A percentile compares a stretch with the other conserved stretches of the same genome.
Evolutionary conservation across 1,140 invertebrate species (phyloP).

Genomic region (Centruroides sculpturatus): DNA sequence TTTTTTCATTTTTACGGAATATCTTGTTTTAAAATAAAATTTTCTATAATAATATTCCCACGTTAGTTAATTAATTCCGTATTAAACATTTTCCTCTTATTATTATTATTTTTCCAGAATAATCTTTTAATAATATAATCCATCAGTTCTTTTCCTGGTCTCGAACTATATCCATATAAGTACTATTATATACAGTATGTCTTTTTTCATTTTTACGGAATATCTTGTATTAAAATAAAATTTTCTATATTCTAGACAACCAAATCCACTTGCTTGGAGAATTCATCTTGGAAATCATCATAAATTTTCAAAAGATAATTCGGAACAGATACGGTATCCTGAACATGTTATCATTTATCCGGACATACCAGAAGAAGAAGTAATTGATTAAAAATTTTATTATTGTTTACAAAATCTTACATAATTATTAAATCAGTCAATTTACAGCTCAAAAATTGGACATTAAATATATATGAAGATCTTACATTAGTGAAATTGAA

Average conservation of each 20-base stretch:
- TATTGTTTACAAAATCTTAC: too few relatives aligned
- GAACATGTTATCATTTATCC: conserved; percentile 7
- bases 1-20: too few relatives aligned
- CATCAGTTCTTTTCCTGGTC: too few relatives aligned
- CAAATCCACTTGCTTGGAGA: not conserved
- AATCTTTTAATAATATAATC: too few relatives aligned
- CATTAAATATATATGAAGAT: conserved; percentile 8
- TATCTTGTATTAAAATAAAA: not conserved
- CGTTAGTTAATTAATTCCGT: too few relatives aligned
- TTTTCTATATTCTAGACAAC: not conserved
- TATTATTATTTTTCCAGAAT: too few relatives aligned
- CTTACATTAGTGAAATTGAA: conserved; percentile 14
- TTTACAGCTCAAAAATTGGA: not conserved
- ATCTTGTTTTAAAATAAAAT: too few relatives aligned
- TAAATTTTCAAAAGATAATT: not conserved
- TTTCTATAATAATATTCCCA: too few relatives aligned
- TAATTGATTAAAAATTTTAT: not conserved
- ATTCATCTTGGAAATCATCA: conserved; percentile 8
- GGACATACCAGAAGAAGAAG: not conserved
- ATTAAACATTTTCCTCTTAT: too few relatives aligned
- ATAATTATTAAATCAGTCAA: not conserved
- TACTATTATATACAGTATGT: too few relatives aligned
- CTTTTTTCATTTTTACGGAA: too few relatives aligned
- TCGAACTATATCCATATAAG: too few relatives aligned
- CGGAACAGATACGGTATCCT: conserved; percentile 1